Evolutionary conservation across 2,113 vertebrate species (phyloP), one percentile per base, ranked within the genome.

Genomic region (Anolis carolinensis): DNA sequence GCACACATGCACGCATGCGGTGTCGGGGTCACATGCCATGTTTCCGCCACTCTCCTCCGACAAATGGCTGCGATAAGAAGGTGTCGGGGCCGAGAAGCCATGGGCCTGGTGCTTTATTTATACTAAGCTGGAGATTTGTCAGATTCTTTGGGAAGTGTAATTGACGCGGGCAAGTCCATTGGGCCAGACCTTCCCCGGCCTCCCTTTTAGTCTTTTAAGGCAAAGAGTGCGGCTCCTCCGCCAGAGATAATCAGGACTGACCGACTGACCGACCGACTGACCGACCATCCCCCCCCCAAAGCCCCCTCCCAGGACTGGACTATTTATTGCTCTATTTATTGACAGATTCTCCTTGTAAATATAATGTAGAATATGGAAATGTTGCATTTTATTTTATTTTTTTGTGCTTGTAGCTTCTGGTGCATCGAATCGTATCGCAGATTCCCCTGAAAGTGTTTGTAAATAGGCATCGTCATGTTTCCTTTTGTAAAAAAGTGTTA

Each of bases 261-360:
- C n/a, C n/a, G n/a, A n/a, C n/a, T n/a, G n/a, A n/a, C n/a, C n/a
- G n/a, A n/a, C n/a, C n/a, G n/a, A n/a, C n/a, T n/a, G n/a, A n/a
- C n/a, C n/a, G n/a, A n/a, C n/a, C n/a, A n/a, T n/a, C n/a, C n/a
- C n/a, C n/a, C n/a, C 39, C 39, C 5, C 39, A 44, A 44, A 44
- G 39, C 3, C 39, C 2, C 39, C 39, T 44, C 39, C 39, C 2
- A 44, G 5, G 39, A 44, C 39, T 72, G 90, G 92, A 86, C 94
- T 96, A 97, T 97, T 97, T 96, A 97, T 97, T 97, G 91, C 93
- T 91, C 89, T 97, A 97, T 96, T 97, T 97, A 97, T 97, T 97
- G 95, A 94, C 91, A 83, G 90, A 5, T 81, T 84, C 89, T 87
- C 93, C 89, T 93, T 97, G 96, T 97, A 97, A n/a, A 96, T 89